Base-by-base conservation (phyloP, 2,113 vertebrate genomes). In the Stigmatopora nigra region DNA sequence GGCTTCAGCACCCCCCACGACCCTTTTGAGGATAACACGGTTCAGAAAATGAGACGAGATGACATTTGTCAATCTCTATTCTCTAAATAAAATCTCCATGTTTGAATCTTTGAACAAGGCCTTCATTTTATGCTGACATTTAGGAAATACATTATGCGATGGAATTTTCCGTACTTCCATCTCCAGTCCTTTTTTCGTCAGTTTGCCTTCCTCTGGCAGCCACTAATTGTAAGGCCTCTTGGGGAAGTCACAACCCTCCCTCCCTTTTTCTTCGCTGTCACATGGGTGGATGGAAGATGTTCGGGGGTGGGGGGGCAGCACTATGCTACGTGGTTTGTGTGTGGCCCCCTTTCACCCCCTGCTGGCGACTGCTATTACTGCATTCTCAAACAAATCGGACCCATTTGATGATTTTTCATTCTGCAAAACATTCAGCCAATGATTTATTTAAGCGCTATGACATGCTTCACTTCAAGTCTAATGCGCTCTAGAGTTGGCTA, bases 141-240 rank as follows among this genome's bases (percentile, higher is more conserved):
- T 19, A 45, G 69, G 76, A 69, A 68, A 80, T 12, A 41, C 51
- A 65, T 78, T 78, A 81, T 68, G 56, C 72, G 69, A 74, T 51
- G 35, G 41, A 57, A 52, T 63, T 7, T 31, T 20, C 59, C 46
- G 46, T 2, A 52, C 35, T 67, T 41, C 38, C 52, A 63, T 9
- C 20, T 22, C 62, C 46, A 45, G 67, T 61, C 47, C 35, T 3
- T 46, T 31, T 59, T 71, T 35, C 49, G 16, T 44, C 68, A 53
- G 69, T 31, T 46, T 58, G 61, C 60, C 64, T 67, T 68, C 57
- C 64, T 66, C 65, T 78, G 79, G 78, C 75, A 78, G 70, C 78
- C 80, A 78, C 83, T 87, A 86, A 89, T 86, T 88, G 82, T 84
- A 77, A 77, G 77, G 78, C 76, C 84, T 82, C 72, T 79, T 12